These are phyloP conservation scores for Parapsyche elsis DNA, from an alignment of 1,140 invertebrate genomes.

Conservation along the genomic window DNA sequence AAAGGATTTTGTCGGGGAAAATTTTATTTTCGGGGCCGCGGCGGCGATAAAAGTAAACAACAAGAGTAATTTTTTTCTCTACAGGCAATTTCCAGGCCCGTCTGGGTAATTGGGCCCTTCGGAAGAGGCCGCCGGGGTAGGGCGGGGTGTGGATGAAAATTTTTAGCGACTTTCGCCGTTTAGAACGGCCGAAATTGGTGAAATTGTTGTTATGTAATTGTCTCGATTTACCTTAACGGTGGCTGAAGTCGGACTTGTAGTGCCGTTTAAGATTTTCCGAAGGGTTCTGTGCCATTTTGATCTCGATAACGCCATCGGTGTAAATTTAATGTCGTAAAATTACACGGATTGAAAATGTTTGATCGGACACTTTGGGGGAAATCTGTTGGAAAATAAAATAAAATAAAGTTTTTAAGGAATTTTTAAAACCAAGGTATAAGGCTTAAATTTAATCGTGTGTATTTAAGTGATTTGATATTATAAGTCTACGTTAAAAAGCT, in stretches of 20 bases:
- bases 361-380: too few species aligned
- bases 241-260: neutral
- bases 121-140: neutral
- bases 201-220: slow-evolving; percentile 34
- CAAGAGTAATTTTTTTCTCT: slow-evolving; percentile 40
- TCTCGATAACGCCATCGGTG: too few species aligned
- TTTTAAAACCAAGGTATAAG: too few species aligned
- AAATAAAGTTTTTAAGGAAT: too few species aligned
- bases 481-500: neutral
- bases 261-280: neutral
- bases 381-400: too few species aligned
- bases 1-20: slow-evolving; percentile 28
- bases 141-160: neutral
- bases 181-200: neutral
- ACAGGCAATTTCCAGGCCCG: slow-evolving; percentile 26
- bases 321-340: too few species aligned
- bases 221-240: slow-evolving; percentile 24
- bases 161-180: neutral
- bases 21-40: slow-evolving; percentile 28
- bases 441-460: too few species aligned
- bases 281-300: too few species aligned
- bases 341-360: too few species aligned
- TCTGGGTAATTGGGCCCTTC: slow-evolving; percentile 28
- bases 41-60: slow-evolving; percentile 37
- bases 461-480: neutral